Conservation (phyloP, 2,888 invertebrate species). For the Apomyelois bistriatella region DNA sequence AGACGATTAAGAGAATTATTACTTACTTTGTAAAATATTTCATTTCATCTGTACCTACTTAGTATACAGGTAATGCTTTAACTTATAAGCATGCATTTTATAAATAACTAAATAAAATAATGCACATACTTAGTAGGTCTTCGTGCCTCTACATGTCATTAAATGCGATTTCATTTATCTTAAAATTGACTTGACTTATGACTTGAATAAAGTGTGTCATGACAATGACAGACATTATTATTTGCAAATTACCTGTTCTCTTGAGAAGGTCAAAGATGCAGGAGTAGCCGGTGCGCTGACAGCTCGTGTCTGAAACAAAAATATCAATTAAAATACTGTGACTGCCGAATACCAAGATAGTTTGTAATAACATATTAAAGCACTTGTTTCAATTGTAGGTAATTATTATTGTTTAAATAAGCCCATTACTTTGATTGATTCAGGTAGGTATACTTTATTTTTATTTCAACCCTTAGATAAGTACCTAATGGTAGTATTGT, state of each 20-base stretch:
- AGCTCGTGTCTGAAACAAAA: conserved; percentile 70
- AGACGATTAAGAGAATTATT: neutral
- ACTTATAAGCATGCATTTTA: too few species aligned
- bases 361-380: neutral
- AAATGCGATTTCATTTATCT: neutral
- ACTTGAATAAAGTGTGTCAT: neutral
- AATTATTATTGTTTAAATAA: too few species aligned
- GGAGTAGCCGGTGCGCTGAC: conserved; percentile 74
- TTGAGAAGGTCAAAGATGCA: conserved; percentile 49
- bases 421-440: too few species aligned
- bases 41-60: neutral
- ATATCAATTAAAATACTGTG: neutral
- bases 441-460: too few species aligned
- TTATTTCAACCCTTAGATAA: too few species aligned
- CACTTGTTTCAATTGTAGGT: too few species aligned
- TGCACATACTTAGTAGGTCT: too few species aligned
- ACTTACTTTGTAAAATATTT: neutral
- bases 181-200: neutral
- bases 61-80: too few species aligned
- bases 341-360: neutral
- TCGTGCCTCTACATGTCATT: neutral
- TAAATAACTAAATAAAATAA: too few species aligned
- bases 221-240: neutral
- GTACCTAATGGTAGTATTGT: too few species aligned
- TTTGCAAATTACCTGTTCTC: conserved; percentile 41